Evolutionary conservation across 2,113 vertebrate species (phyloP).

Genomic region (Haliaeetus leucogaster): DNA sequence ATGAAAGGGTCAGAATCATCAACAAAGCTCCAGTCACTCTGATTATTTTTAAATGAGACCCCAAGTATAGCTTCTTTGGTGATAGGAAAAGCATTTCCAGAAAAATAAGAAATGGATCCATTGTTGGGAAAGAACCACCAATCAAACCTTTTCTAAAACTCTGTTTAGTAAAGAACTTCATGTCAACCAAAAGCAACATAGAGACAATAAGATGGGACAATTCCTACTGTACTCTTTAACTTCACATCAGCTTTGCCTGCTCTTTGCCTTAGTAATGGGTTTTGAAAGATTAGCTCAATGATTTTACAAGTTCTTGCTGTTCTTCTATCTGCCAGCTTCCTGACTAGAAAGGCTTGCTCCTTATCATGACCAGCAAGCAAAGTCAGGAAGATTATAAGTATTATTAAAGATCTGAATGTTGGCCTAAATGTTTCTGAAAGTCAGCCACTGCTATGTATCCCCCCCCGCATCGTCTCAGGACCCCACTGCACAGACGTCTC

Average conservation of each 20-base stretch:
- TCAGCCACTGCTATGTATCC: neutral
- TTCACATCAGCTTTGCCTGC: neutral
- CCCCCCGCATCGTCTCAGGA: rapidly evolving
- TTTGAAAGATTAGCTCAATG: neutral
- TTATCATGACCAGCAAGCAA: neutral
- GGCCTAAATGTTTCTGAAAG: neutral
- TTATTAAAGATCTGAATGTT: neutral
- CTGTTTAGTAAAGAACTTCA: neutral
- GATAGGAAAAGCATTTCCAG: neutral
- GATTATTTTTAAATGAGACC: neutral
- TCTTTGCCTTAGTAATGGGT: neutral
- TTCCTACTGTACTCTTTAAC: neutral
- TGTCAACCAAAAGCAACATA: neutral
- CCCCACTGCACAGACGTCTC: neutral
- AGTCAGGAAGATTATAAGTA: neutral
- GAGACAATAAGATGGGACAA: neutral
- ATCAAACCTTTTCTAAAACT: neutral
- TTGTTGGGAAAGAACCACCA: neutral
- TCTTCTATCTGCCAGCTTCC: neutral
- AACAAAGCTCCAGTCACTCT: neutral
- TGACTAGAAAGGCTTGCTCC: neutral
- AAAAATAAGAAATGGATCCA: neutral
- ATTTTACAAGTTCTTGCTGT: neutral
- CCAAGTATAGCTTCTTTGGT: neutral
- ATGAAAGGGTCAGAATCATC: neutral